Base-by-base conservation (phyloP, 2,888 invertebrate genomes). In the Cenopis cana region DNA sequence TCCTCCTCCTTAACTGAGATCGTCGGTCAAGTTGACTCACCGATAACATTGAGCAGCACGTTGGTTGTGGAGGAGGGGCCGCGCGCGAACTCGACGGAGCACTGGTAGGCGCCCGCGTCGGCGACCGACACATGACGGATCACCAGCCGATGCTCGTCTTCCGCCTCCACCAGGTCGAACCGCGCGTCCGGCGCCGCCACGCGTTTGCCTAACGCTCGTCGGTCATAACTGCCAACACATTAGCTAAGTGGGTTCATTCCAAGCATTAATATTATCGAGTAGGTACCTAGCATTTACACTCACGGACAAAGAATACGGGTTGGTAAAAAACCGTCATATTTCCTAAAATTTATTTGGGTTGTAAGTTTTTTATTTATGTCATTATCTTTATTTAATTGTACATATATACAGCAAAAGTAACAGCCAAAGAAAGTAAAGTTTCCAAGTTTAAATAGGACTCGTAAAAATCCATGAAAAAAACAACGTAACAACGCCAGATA, bases 161-260 rank as follows among this genome's bases (percentile, higher is more conserved):
- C 84, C 1, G 85, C 78, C 9, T 80, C 81, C 62, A 90, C 80
- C 69, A 89, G 82, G 29, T 82, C 84, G 79, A 88, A 92, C 6
- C 90, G 84, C 2, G 82, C 81, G 62, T 78, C 80, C 8, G 80
- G 74, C 1, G 83, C 76, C 62, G 81, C 77, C 49, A 78, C 77
- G 41, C 69, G 79, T 18, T 76, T 79, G 38, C 79, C 80, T 3
- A 80, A 86, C 59, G 78, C 82, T 69, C 93, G 91, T 49, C 89
- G 79, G 80, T 93, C 93, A 75, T 89, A 89, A 83, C 93, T 93
- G 91, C 86, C 89, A 82, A 82, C 81, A 87, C 79, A 56, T 46
- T 46, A n/a, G 5, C n/a, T n/a, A 46, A 46, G 46, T 46, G 8
- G 33, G 33, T 33, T 33, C 9, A 8, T 8, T 33, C 33, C 33